Conservation (phyloP, 2,113 vertebrate genomes). For the Engystomops pustulosus region DNA sequence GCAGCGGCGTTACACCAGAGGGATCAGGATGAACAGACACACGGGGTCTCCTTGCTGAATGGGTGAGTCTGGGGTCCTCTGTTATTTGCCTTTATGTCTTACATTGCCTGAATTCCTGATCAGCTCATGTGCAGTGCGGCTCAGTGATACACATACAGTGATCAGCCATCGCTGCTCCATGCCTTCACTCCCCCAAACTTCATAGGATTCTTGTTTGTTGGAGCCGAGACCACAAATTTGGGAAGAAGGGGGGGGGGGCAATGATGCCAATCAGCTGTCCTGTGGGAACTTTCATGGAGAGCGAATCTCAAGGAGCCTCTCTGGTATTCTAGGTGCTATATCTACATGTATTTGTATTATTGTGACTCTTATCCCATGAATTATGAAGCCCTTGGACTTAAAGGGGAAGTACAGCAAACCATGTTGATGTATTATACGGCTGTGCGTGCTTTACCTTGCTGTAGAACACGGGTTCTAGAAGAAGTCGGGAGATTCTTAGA, state of each 20-base stretch:
- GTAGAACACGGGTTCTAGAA: background rate
- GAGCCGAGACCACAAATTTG: background rate
- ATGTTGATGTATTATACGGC: background rate
- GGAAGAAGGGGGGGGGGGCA: conserved; percentile 9
- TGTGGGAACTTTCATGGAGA: conserved; percentile 14
- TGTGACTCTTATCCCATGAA: background rate
- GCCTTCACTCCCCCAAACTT: conserved; percentile 8
- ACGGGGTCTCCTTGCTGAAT: background rate
- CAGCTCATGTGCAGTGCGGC: too few species aligned
- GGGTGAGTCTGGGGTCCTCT: conserved; percentile 38
- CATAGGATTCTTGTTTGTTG: conserved; percentile 8
- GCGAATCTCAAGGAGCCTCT: background rate
- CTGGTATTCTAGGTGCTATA: background rate
- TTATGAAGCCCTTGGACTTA: background rate
- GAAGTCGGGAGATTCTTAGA: background rate
- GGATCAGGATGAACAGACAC: background rate
- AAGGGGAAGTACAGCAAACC: background rate
- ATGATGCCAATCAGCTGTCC: background rate
- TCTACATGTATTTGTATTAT: background rate
- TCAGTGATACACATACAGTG: background rate
- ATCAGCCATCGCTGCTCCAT: conserved; percentile 6
- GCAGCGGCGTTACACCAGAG: background rate
- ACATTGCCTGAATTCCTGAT: background rate
- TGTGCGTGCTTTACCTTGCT: background rate
- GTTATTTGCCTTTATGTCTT: background rate